phyloP scores from a whole-genome alignment of 2,113 vertebrate species.

The Fulmarus glacialis region DNA sequence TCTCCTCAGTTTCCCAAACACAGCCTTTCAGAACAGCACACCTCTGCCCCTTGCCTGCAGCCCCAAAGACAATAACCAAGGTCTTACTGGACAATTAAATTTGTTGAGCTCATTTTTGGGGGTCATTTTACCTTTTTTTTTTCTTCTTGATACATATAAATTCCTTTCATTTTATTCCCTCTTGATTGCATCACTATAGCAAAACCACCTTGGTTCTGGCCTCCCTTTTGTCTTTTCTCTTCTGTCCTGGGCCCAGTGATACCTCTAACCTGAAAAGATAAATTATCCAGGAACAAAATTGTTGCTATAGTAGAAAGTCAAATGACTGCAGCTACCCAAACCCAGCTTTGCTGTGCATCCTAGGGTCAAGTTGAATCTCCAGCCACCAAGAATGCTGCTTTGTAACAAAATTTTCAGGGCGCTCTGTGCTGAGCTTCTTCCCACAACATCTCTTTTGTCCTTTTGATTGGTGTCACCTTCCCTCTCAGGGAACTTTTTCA shows the following conservation, averaged over 20 bases:
- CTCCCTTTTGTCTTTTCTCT: not conserved
- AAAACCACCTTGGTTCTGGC: not conserved
- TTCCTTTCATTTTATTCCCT: not conserved
- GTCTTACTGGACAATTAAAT: not conserved
- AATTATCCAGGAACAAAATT: not conserved
- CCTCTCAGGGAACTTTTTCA: slow-evolving; percentile 19
- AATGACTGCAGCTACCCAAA: not conserved
- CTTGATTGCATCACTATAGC: not conserved
- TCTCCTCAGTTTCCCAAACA: not conserved
- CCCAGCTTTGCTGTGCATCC: not conserved
- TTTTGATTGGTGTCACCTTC: not conserved
- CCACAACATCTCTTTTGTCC: not conserved
- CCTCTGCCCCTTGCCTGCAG: not conserved
- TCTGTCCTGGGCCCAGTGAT: not conserved
- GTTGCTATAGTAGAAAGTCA: not conserved
- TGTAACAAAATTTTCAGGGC: not conserved
- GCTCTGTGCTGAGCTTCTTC: not conserved
- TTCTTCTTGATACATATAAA: not conserved
- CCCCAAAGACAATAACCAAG: not conserved
- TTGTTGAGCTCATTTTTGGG: not conserved
- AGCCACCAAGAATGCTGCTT: not conserved
- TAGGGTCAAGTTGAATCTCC: not conserved
- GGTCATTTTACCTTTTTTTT: not conserved
- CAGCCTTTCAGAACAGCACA: not conserved
- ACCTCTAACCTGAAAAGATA: not conserved